Evolutionary conservation across 2,113 vertebrate species (phyloP).

Genomic region (Irena cyanogastra): DNA sequence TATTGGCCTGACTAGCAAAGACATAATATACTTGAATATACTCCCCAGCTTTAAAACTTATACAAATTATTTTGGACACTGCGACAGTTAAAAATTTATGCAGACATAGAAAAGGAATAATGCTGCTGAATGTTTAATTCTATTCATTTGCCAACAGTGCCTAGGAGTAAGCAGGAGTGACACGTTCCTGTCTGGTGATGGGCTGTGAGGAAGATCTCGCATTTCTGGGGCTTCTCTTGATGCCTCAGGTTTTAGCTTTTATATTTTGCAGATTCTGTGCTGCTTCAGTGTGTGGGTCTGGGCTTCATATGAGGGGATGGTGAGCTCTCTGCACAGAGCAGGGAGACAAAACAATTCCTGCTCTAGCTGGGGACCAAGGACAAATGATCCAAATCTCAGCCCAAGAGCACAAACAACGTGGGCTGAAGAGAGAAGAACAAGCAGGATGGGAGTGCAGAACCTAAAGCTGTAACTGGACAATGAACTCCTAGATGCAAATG

Average conservation of each 20-base stretch:
- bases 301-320: background rate
- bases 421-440: background rate
- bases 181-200: conserved; percentile 13
- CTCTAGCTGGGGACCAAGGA: background rate
- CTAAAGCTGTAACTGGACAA: background rate
- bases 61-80: conserved; percentile 53
- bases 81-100: conserved; percentile 57
- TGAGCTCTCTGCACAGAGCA: background rate
- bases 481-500: background rate
- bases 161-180: conserved; percentile 58
- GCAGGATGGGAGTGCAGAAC: background rate
- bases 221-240: background rate
- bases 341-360: background rate
- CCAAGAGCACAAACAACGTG: background rate
- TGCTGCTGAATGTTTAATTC: conserved; percentile 61
- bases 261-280: background rate
- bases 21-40: background rate
- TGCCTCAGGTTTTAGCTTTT: background rate
- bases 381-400: background rate
- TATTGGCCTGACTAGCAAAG: background rate
- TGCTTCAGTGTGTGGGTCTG: background rate
- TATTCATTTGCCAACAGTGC: conserved; percentile 10
- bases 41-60: conserved; percentile 24
- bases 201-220: conserved; percentile 19
- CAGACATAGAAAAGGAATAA: conserved; percentile 10